A percentile compares a stretch with the other conserved stretches of the same genome.
These are phyloP conservation scores for Anas bahamensis DNA, from an alignment of 2,797 vertebrate genomes.

Conservation along the genomic window DNA sequence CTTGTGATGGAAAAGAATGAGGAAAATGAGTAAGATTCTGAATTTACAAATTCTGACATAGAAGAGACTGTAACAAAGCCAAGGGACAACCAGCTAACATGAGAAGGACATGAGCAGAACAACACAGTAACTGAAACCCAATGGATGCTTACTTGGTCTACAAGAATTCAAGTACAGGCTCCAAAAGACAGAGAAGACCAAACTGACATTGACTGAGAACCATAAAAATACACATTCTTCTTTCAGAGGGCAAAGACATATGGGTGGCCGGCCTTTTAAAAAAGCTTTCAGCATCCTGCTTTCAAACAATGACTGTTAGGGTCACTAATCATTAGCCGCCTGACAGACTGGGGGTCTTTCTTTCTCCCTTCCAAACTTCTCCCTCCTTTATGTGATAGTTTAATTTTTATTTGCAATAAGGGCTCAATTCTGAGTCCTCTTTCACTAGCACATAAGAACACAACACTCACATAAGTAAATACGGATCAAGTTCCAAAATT, in stretches of 20 bases:
- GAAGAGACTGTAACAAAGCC: background rate
- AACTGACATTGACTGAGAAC: background rate
- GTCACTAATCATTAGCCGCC: background rate
- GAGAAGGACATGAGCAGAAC: background rate
- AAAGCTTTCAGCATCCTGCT: background rate
- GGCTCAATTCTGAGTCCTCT: background rate
- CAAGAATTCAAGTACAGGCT: background rate
- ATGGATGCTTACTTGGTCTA: background rate
- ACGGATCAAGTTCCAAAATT: constrained; percentile 23
- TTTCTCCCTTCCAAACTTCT: background rate
- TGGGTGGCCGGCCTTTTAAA: background rate
- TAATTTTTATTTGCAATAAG: background rate
- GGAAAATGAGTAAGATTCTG: background rate
- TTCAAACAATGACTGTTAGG: background rate
- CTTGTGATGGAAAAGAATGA: background rate
- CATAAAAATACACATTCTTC: background rate
- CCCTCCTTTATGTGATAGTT: background rate
- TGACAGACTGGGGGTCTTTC: background rate
- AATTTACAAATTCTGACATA: background rate
- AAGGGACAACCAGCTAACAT: background rate
- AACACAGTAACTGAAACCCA: background rate
- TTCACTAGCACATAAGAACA: background rate
- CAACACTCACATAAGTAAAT: background rate
- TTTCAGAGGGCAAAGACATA: background rate
- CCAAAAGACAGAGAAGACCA: background rate